A percentile compares a stretch with the other conserved stretches of the same genome.
phyloP scores from a whole-genome alignment of 2,888 invertebrate genomes.

The Glomeris marginata region DNA sequence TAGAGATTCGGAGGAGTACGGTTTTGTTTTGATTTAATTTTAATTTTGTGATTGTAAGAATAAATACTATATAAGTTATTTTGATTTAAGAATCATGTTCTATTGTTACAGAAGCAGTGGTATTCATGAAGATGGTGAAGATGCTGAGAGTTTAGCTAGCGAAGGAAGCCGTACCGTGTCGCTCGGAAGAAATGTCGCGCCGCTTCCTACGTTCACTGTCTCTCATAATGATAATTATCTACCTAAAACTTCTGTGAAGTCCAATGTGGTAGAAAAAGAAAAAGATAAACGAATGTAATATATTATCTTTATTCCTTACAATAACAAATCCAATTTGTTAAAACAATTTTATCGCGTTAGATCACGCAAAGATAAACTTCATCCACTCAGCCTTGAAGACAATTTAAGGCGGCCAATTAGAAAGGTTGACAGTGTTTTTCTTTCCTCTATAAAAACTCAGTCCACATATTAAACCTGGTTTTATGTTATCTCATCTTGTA shows the following conservation, averaged over 20 bases:
- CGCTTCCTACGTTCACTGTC: not conserved
- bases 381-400: slow-evolving; percentile 2
- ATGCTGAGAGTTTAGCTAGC: too few species aligned
- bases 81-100: too few species aligned
- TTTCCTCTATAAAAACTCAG: not conserved
- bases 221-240: slow-evolving; percentile 1
- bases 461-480: slow-evolving; percentile 1
- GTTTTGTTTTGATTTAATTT: not conserved
- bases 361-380: not conserved
- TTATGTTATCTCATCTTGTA: slow-evolving; percentile 1
- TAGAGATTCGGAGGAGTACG: slow-evolving; percentile 30
- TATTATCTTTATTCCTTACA: too few species aligned
- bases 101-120: slow-evolving; percentile 39
- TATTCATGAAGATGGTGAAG: slow-evolving; percentile 40
- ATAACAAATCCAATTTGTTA: too few species aligned
- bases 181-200: slow-evolving; percentile 7
- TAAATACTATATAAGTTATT: too few species aligned
- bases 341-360: too few species aligned
- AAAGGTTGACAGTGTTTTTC: not conserved
- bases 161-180: slow-evolving; percentile 15
- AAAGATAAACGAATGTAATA: too few species aligned
- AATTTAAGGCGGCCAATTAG: slow-evolving; percentile 8
- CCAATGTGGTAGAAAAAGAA: too few species aligned
- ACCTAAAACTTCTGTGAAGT: too few species aligned
- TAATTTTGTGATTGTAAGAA: too few species aligned